phyloP scores from a whole-genome alignment of 2,113 vertebrate genomes.

The Ellobius talpinus region DNA sequence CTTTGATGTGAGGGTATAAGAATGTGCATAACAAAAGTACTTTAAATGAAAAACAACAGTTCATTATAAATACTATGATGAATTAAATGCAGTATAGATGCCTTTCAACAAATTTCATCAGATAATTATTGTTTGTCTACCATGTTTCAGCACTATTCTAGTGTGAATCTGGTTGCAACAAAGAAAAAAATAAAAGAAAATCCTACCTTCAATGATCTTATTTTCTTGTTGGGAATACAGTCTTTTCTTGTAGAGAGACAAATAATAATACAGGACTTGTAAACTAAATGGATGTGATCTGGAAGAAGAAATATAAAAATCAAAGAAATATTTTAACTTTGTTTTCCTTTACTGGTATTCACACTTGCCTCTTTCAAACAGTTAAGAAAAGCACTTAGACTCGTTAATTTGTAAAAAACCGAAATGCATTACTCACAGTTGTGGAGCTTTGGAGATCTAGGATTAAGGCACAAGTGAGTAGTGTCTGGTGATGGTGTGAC shows the following conservation, averaged over 20 bases:
- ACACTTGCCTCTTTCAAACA: background rate
- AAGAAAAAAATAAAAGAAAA: background rate
- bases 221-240: background rate
- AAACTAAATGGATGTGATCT: background rate
- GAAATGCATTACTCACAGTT: background rate
- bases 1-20: slow-evolving; percentile 52
- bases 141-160: background rate
- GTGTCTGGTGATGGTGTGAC: background rate
- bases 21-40: slow-evolving; percentile 45
- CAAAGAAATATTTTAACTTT: background rate
- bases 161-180: background rate
- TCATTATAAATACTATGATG: slow-evolving; percentile 48
- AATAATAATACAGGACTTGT: background rate
- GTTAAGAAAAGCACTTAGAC: background rate
- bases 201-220: slow-evolving; percentile 28
- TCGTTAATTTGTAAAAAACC: background rate
- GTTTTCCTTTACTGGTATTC: background rate
- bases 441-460: background rate
- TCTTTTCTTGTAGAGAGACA: background rate
- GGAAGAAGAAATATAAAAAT: background rate
- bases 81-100: slow-evolving; percentile 34
- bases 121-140: slow-evolving; percentile 6
- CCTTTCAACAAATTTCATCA: slow-evolving; percentile 23
- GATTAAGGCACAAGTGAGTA: background rate
- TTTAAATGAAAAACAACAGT: slow-evolving; percentile 55